Base-by-base conservation (phyloP, 1,140 invertebrate genomes). In the Aphaenogaster rudis region DNA sequence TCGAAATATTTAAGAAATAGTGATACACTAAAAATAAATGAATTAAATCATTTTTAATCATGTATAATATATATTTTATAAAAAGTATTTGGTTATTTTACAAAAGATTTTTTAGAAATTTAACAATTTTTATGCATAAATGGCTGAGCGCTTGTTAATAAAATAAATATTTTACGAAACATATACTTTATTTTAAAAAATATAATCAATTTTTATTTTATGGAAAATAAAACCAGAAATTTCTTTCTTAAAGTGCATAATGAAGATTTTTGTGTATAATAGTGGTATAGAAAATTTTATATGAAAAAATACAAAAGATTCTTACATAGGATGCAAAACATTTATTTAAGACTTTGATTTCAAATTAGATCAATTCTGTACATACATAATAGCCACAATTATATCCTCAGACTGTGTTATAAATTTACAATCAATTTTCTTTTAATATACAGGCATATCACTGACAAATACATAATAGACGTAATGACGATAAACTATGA, bases 331-430 rank as follows among this genome's bases (percentile, higher is more conserved):
- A 92, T 92, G 91, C 80, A 91, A 91, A 92, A 92, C 87, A 92
- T 92, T 92, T 92, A 92, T 92, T 92, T 86, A 79, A 76, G 76
- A 79, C 85, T 88, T 88, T 86, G 86, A 87, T 87, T 90, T 87
- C 78, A 91, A 91, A 92, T 89, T 91, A 91, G 69, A 76, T 91
- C 78, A 87, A 80, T 91, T 92, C 82, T 92, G 86, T 91, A 91
- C 90, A 92, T 88, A 90, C 76, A 90, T 81, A 85, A 89, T 74
- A 86, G 86, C 78, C 87, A 92, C 69, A 92, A 17, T 77, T 92
- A 86, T 91, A 85, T 87, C 54, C 52, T 72, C 86, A 66, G 57
- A 89, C 78, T 88, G 78, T 84, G 90, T 90, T 78, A 74, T 87
- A 89, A 92, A 90, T 92, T 79, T 92, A 90, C 90, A 92, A 89